phyloP scores from a whole-genome alignment of 2,797 vertebrate genomes.

The Oreochromis mossambicus region DNA sequence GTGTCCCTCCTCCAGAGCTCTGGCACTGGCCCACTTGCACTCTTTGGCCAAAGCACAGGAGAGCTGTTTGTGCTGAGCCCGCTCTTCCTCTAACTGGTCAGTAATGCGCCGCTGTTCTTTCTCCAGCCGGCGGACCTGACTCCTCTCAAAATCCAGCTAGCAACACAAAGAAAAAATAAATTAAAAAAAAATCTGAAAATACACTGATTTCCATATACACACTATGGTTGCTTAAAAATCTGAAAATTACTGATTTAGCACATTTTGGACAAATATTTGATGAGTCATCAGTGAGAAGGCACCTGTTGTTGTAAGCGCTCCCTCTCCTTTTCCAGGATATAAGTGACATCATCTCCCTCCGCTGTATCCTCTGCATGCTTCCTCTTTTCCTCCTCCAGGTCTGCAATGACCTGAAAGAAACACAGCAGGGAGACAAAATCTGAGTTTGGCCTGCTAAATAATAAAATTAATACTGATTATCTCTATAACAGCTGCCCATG shows the following conservation, averaged over 20 bases:
- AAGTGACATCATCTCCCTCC: constrained; percentile 96
- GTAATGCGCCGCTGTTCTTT: constrained; percentile 87
- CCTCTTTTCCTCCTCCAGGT: constrained; percentile 93
- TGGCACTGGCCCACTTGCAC: constrained; percentile 90
- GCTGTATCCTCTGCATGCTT: constrained; percentile 93
- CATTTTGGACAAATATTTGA: neutral
- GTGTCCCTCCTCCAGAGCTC: constrained; percentile 90
- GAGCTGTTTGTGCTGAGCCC: constrained; percentile 89
- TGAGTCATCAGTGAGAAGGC: neutral
- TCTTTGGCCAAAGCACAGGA: constrained; percentile 90
- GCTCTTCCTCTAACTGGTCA: constrained; percentile 89
- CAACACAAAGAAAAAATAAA: neutral
- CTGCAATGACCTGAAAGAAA: constrained; percentile 87
- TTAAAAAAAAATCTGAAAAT: neutral
- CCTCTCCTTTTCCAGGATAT: constrained; percentile 95
- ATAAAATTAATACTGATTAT: neutral
- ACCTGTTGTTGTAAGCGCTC: constrained; percentile 96
- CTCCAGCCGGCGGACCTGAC: constrained; percentile 87
- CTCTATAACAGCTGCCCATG: neutral
- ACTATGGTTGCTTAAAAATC: neutral
- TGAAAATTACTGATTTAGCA: neutral
- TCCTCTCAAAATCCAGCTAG: constrained; percentile 92
- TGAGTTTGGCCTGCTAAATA: neutral
- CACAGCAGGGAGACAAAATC: constrained; percentile 31
- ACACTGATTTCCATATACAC: neutral